Percentiles rank a stretch among this genome's conserved stretches.
phyloP scores from a whole-genome alignment of 1,140 invertebrate species.

The Lysiphlebus fabarum region DNA sequence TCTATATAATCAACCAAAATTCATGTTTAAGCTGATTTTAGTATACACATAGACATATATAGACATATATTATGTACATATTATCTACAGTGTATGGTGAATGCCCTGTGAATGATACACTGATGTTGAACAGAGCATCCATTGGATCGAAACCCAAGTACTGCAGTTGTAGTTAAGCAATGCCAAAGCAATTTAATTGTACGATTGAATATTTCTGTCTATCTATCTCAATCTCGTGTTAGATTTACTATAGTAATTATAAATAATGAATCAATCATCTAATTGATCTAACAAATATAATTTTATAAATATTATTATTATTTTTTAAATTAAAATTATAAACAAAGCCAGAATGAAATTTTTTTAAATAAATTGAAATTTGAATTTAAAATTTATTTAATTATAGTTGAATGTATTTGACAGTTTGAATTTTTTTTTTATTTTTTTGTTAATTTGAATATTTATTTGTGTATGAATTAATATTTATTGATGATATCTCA shows the following conservation, averaged over 20 bases:
- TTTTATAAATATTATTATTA: slow-evolving; percentile 31
- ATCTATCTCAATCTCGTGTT: slow-evolving; percentile 8
- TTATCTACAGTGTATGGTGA: not conserved
- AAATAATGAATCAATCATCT: slow-evolving; percentile 33
- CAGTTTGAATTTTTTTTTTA: no score
- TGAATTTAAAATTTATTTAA: no score
- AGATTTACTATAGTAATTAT: slow-evolving; percentile 31
- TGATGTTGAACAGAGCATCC: not conserved
- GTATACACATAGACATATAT: no score
- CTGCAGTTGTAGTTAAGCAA: slow-evolving; percentile 5
- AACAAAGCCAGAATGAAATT: no score
- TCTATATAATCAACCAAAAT: no score
- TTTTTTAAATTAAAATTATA: no score
- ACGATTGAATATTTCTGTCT: slow-evolving; percentile 26
- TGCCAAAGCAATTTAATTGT: slow-evolving; percentile 13
- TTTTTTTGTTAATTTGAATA: no score
- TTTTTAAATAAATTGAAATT: no score
- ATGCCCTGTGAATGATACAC: not conserved
- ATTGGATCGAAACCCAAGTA: not conserved
- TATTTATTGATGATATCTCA: not conserved
- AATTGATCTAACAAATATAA: slow-evolving; percentile 19
- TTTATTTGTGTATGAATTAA: not conserved
- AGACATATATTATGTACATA: no score
- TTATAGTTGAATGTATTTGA: slow-evolving; percentile 14
- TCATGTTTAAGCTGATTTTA: no score